A percentile compares a stretch with the other conserved stretches of the same genome.
Conservation (phyloP, 2,113 vertebrate species). For the Istiophorus platypterus region DNA sequence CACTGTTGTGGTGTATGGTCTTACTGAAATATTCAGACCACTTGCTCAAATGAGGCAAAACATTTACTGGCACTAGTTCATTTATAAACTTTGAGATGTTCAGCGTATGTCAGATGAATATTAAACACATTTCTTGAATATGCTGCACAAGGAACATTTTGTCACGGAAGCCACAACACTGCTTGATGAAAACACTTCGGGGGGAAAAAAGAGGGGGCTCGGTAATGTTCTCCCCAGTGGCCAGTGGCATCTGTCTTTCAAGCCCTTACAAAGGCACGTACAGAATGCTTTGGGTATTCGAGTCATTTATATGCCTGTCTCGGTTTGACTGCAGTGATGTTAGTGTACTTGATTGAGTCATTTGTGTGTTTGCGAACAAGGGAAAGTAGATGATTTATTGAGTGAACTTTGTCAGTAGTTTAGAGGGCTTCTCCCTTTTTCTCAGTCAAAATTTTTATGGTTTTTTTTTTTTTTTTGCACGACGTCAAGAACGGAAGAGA, state of each 20-base stretch:
- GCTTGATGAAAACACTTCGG: constrained; percentile 8
- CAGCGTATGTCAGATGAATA: neutral
- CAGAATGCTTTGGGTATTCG: neutral
- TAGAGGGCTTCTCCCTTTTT: neutral
- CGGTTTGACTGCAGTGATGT: neutral
- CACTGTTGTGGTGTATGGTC: neutral
- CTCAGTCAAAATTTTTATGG: neutral
- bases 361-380: constrained; percentile 18
- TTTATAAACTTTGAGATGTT: neutral
- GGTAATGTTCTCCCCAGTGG: neutral
- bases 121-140: neutral
- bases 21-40: neutral
- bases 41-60: neutral
- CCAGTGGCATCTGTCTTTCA: constrained; percentile 13
- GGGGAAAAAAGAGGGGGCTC: neutral
- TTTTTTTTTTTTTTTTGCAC: neutral
- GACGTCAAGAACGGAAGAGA: neutral
- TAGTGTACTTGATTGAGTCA: constrained; percentile 5
- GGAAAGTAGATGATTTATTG: neutral
- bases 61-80: neutral
- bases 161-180: neutral
- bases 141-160: neutral
- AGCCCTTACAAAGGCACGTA: constrained; percentile 2
- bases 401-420: neutral
- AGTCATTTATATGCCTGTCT: constrained; percentile 27